Percentiles rank a stretch among this genome's conserved stretches.
phyloP scores from a whole-genome alignment of 2,113 vertebrate genomes.

The Siniperca chuatsi region DNA sequence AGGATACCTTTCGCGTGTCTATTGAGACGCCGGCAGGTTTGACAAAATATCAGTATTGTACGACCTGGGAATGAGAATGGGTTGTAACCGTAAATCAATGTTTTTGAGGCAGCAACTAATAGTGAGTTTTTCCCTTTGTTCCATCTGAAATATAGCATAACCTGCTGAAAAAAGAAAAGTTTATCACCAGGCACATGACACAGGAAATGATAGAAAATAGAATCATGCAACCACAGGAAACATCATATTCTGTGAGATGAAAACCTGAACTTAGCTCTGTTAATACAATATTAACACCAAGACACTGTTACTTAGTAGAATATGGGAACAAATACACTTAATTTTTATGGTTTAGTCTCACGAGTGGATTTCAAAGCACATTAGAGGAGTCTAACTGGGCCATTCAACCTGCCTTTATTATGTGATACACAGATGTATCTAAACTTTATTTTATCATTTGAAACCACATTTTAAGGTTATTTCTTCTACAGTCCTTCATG shows the following conservation, averaged over 20 bases:
- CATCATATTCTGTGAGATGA: conserved; percentile 36
- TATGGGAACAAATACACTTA: neutral
- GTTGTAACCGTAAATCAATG: conserved; percentile 41
- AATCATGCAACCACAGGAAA: conserved; percentile 37
- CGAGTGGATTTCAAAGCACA: conserved; percentile 48
- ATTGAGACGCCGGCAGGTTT: neutral
- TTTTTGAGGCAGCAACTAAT: conserved; percentile 31
- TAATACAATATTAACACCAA: conserved; percentile 35
- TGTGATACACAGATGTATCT: neutral
- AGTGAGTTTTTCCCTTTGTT: conserved; percentile 29
- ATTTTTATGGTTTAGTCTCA: conserved; percentile 29
- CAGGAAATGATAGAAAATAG: conserved; percentile 52
- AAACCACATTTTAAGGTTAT: conserved; percentile 13
- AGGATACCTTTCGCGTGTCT: neutral
- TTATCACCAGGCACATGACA: neutral
- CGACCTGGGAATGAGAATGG: neutral
- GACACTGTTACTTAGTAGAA: conserved; percentile 5
- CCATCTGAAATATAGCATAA: conserved; percentile 26
- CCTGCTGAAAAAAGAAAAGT: conserved; percentile 39
- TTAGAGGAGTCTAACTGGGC: conserved; percentile 38
- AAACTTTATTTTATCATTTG: conserved; percentile 14
- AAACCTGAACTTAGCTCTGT: conserved; percentile 44
- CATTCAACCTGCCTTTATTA: conserved; percentile 4
- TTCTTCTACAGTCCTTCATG: neutral
- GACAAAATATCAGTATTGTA: neutral